These are phyloP conservation scores for Karalla daura DNA, from an alignment of 2,797 vertebrate species.

Conservation along the genomic window DNA sequence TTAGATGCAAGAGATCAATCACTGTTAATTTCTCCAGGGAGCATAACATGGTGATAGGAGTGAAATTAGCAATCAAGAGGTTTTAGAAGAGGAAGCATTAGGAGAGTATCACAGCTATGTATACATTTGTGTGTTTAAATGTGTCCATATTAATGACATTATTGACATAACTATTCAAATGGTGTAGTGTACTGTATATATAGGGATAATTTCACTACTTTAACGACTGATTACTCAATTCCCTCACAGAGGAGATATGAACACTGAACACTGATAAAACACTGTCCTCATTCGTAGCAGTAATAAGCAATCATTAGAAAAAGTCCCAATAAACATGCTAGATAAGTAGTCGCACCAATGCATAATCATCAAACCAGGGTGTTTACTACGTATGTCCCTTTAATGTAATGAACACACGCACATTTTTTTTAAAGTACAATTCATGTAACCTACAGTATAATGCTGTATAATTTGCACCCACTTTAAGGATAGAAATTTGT, in stretches of 20 bases:
- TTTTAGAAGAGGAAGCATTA: not conserved
- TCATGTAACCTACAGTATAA: not conserved
- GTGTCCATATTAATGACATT: not conserved
- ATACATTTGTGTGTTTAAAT: not conserved
- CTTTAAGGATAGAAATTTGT: too few species aligned
- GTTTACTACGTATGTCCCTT: not conserved
- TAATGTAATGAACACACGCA: not conserved
- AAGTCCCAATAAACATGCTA: not conserved
- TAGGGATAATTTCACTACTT: not conserved
- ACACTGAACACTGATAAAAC: conserved; percentile 23
- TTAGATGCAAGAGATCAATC: conserved; percentile 54
- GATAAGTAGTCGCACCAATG: not conserved
- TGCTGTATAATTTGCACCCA: too few species aligned
- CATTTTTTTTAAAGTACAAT: too few species aligned
- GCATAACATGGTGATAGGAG: conserved; percentile 6
- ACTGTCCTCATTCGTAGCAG: conserved; percentile 6
- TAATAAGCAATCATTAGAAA: conserved; percentile 23
- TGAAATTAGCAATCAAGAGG: conserved; percentile 39
- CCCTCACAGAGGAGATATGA: not conserved
- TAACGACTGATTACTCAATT: conserved; percentile 18
- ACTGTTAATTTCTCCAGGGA: conserved; percentile 59
- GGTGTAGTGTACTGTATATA: not conserved
- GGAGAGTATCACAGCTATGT: not conserved
- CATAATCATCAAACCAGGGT: not conserved
- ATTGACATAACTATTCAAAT: not conserved